Base-by-base conservation (phyloP, 2,888 invertebrate species). In the Drosophila niveifrons region DNA sequence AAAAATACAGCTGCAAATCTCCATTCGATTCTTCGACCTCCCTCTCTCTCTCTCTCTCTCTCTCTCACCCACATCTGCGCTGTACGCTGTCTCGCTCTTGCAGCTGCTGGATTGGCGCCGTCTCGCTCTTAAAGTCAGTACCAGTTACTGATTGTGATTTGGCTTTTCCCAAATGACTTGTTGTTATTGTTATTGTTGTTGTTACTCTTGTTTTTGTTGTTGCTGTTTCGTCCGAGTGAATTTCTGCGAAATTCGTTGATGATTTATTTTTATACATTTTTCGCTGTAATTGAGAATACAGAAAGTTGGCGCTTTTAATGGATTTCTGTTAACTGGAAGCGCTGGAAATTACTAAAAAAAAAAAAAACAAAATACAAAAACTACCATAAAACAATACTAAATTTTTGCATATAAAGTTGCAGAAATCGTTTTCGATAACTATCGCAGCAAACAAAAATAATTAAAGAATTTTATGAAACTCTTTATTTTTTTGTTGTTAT, bases 241-340 rank as follows among this genome's bases (percentile, higher is more conserved):
- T 76, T 76, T 72, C 72, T 58, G 68, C 63, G 77, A 75, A 75
- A 51, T 76, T 57, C 34, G 53, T 47, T 56, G 62, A 62, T 61
- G 59, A 67, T 75, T 63, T 75, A 76, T 75, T 72, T 75, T 72
- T 68, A 67, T 47, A 72, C 57, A 68, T 68, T 61, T 75, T 72
- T 77, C 64, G 53, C 53, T 51, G 53, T 58, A 72, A 76, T 43
- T 57, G 52, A 61, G 69, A 53, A 53, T 57, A 63, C 59, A 17
- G 64, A 63, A 73, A 68, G 75, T 75, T 75, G 56, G 44, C 75
- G n/a, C 17, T 66, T 75, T 56, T 58, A 66, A 71, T 66, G 56
- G 39, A 18, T 66, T 71, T 71, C 55, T 23, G 65, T 57, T 75
- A 43, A 28, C 66, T 72, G 66, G 72, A 72, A 72, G 56, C 29